phyloP scores from a whole-genome alignment of 2,888 invertebrate species.

The Atrina japonica region DNA sequence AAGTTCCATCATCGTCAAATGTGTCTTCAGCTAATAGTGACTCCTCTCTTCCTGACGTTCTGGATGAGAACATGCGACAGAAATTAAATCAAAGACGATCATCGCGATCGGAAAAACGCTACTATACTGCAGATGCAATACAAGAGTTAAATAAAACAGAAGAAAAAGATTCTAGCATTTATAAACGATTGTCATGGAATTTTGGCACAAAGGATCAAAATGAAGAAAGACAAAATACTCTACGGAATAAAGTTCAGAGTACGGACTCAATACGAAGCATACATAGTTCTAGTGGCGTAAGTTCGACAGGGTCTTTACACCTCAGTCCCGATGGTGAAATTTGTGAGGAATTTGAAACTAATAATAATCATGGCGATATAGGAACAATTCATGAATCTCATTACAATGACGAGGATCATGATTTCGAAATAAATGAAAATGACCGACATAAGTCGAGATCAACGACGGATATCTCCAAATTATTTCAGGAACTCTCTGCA shows the following conservation, averaged over 20 bases:
- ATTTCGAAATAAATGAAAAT: constrained; percentile 48
- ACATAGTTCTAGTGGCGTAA: constrained; percentile 81
- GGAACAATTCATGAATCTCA: constrained; percentile 44
- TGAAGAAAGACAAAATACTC: constrained; percentile 62
- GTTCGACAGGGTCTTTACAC: constrained; percentile 81
- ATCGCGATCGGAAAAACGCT: constrained; percentile 81
- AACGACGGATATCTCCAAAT: constrained; percentile 66
- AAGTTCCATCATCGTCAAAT: constrained; percentile 38
- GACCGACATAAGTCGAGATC: constrained; percentile 63
- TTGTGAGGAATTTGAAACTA: constrained; percentile 64
- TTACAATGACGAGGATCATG: constrained; percentile 41
- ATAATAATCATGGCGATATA: constrained; percentile 44
- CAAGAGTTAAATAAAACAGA: constrained; percentile 83
- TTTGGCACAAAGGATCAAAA: constrained; percentile 80
- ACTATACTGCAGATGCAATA: constrained; percentile 86
- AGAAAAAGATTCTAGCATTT: constrained; percentile 81
- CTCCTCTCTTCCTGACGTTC: constrained; percentile 56
- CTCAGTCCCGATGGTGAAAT: constrained; percentile 74
- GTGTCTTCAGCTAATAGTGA: constrained; percentile 49
- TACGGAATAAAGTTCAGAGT: constrained; percentile 76
- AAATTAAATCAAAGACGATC: constrained; percentile 76
- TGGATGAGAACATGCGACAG: constrained; percentile 67
- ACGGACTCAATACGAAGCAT: constrained; percentile 81
- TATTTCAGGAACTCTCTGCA: constrained; percentile 65
- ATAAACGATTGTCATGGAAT: constrained; percentile 86